phyloP scores from a whole-genome alignment of 2,888 invertebrate species.

The Idaea dimidiata region DNA sequence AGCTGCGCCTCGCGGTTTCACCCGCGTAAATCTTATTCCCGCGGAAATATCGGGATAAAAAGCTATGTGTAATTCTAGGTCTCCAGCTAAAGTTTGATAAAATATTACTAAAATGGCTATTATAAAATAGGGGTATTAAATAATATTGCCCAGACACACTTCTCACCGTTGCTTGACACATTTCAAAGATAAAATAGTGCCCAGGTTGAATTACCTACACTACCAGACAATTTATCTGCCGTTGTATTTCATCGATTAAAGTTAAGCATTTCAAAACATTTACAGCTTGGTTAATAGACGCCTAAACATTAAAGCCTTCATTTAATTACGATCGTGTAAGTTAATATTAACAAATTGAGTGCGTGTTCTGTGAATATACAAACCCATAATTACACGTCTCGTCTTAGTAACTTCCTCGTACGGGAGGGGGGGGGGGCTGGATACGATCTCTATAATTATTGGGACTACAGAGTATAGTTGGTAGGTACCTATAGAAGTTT shows the following conservation, averaged over 20 bases:
- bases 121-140: too few species aligned
- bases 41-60: too few species aligned
- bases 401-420: slow-evolving; percentile 44
- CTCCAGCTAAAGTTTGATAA: too few species aligned
- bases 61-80: too few species aligned
- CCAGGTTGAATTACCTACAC: too few species aligned
- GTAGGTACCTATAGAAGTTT: slow-evolving; percentile 48
- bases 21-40: too few species aligned
- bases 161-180: too few species aligned
- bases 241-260: not conserved
- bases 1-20: too few species aligned
- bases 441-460: slow-evolving; percentile 55
- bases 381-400: slow-evolving; percentile 26
- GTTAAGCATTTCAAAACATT: not conserved
- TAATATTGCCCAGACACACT: too few species aligned
- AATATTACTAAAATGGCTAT: too few species aligned
- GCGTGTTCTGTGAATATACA: slow-evolving; percentile 26
- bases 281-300: not conserved
- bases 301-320: slow-evolving; percentile 4
- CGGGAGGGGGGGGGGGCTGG: slow-evolving; percentile 33
- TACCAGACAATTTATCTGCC: too few species aligned
- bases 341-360: slow-evolving; percentile 22
- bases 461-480: slow-evolving; percentile 39
- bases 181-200: too few species aligned
- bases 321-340: slow-evolving; percentile 8